These are phyloP conservation scores for Callopanchax toddi DNA, from an alignment of 2,113 vertebrate genomes.

Conservation along the genomic window DNA sequence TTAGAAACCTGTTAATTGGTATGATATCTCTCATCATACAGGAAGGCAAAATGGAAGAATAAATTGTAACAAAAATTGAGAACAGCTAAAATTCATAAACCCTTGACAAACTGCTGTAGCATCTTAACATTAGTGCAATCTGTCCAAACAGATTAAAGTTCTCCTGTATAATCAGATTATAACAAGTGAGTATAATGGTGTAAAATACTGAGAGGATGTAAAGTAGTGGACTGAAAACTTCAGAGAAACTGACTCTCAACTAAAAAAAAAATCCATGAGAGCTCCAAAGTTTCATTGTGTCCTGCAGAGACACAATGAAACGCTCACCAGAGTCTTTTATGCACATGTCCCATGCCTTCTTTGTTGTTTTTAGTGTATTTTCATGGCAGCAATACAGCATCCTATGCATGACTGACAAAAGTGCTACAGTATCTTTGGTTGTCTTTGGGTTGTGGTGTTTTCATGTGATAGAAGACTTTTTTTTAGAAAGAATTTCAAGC, in stretches of 20 bases:
- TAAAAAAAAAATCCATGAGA: constrained; percentile 28
- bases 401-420: too few relatives aligned
- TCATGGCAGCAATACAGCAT: too few relatives aligned
- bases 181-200: background rate
- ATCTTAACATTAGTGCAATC: constrained; percentile 17
- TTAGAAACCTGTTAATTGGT: constrained; percentile 1
- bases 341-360: too few relatives aligned
- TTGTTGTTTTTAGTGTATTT: too few relatives aligned
- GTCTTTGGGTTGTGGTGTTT: too few relatives aligned
- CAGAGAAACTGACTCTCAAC: constrained; percentile 38
- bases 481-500: too few relatives aligned
- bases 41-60: too few relatives aligned
- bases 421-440: too few relatives aligned
- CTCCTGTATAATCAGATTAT: constrained; percentile 1
- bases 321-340: constrained; percentile 11
- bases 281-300: constrained; percentile 30
- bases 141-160: constrained; percentile 19
- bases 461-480: too few relatives aligned
- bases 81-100: too few relatives aligned
- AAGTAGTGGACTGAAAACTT: constrained; percentile 23
- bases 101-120: constrained; percentile 8
- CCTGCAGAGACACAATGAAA: constrained; percentile 46
- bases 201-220: background rate
- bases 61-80: too few relatives aligned
- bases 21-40: too few relatives aligned